Evolutionary conservation across 2,797 vertebrate species (phyloP).

Genomic region (Hippoglossus hippoglossus): DNA sequence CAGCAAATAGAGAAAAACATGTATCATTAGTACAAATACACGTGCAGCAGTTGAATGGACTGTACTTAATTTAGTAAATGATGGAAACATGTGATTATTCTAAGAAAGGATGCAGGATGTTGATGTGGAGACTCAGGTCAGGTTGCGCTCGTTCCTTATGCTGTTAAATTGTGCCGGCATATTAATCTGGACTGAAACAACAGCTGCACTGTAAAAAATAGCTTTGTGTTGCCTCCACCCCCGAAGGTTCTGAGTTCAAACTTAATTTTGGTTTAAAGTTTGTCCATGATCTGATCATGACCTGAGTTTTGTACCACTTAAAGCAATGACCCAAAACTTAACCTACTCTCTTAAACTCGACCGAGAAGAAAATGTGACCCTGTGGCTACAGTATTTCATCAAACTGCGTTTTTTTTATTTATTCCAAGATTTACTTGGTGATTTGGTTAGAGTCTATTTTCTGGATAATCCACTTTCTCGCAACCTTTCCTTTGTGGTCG

Average conservation of each 20-base stretch:
- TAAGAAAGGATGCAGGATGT: not conserved
- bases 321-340: constrained; percentile 7
- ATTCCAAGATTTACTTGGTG: not conserved
- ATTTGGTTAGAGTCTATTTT: not conserved
- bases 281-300: constrained; percentile 12
- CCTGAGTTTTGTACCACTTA: constrained; percentile 5
- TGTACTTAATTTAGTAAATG: not conserved
- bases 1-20: constrained; percentile 11
- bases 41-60: constrained; percentile 9
- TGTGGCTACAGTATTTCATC: not conserved
- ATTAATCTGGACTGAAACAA: not conserved
- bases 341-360: not conserved
- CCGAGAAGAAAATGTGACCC: not conserved
- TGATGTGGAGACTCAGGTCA: not conserved
- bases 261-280: not conserved
- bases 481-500: not conserved
- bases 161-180: too few relatives aligned
- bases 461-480: not conserved
- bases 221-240: not conserved
- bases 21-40: constrained; percentile 8
- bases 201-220: not conserved
- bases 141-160: too few relatives aligned
- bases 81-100: not conserved
- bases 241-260: not conserved
- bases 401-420: not conserved